Base-by-base conservation (phyloP, 2,888 invertebrate genomes). In the Dynastes grantii region DNA sequence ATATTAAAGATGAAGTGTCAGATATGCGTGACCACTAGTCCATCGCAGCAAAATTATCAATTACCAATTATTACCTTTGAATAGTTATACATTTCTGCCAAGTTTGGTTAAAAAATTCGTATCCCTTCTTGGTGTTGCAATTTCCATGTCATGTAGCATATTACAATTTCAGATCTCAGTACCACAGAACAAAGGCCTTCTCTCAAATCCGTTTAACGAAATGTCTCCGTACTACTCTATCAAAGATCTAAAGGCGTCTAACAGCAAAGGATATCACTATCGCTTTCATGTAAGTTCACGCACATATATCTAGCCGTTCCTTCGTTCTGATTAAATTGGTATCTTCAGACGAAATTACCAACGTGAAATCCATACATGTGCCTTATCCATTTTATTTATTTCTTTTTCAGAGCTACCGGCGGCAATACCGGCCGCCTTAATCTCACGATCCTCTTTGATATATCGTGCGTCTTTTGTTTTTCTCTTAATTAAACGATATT, bases 391-490 rank as follows among this genome's bases (percentile, higher is more conserved):
- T 70, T 70, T 70, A 70, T 70, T 70, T 53, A 29, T 22, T 29
- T 70, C 68, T 67, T 22, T 22, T 13, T 29, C 49, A 2, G 32
- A 32, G 29, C 68, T 9, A 22, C 29, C 22, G 29, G 22, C 22
- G 22, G 22, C 22, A 22, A 22, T 53, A 51, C 22, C 49, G 22
- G 51, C 51, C 51, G 29, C 51, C 81, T 81, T 82, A 83, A 82
- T 82, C 81, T 82, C 78, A 78, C 81, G 81, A 83, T 81, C 80
- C 81, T 67, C 81, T 82, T 82, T 83, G 83, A 83, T 83, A 83
- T 82, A 83, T 83, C 80, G 80, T 80, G 80, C 81, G 81, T 81
- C 81, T 80, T 82, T 81, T 81, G 80, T 80, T 70, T 70, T 70
- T 70, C 79, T 81, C 81, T 83, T 83, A 83, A 83, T 83, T 83